Percentiles rank a stretch among this genome's conserved stretches.
Evolutionary conservation across 2,888 invertebrate genomes (phyloP).

Genomic region (Meandrusa payeni): DNA sequence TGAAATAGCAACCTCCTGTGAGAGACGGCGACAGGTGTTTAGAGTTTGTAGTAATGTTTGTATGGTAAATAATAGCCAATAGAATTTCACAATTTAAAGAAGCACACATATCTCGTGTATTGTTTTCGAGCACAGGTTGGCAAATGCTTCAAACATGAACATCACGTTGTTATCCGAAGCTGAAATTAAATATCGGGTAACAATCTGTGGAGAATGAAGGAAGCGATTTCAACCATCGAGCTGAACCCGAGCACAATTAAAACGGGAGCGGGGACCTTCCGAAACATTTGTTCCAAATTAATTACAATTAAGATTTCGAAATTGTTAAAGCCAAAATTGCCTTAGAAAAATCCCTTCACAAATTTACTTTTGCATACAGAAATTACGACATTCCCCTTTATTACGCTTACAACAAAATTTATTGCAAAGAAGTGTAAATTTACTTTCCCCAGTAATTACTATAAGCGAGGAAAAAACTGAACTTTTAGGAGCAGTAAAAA

Average conservation of each 20-base stretch:
- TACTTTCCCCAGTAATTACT: not conserved
- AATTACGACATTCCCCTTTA: conserved; percentile 3
- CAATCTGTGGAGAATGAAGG: not conserved
- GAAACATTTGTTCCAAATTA: conserved; percentile 4
- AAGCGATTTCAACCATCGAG: not conserved
- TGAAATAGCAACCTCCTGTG: no score
- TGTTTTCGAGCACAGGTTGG: no score
- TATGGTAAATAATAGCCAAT: no score
- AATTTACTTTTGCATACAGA: conserved; percentile 2
- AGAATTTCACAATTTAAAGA: no score
- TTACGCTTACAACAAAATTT: not conserved
- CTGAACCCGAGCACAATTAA: conserved; percentile 1
- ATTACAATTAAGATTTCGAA: conserved; percentile 2
- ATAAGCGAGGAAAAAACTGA: conserved; percentile 1
- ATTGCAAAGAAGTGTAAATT: conserved; percentile 9
- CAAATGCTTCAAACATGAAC: no score
- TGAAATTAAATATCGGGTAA: no score
- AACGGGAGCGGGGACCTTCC: not conserved
- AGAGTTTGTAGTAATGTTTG: no score
- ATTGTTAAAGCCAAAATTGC: not conserved
- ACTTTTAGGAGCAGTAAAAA: not conserved
- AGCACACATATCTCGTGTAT: no score
- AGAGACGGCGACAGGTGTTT: no score
- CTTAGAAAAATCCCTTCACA: conserved; percentile 5
- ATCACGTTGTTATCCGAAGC: no score